Percentiles rank a stretch among this genome's conserved stretches.
phyloP scores from a whole-genome alignment of 2,888 invertebrate genomes.

The Smittia sp. region DNA sequence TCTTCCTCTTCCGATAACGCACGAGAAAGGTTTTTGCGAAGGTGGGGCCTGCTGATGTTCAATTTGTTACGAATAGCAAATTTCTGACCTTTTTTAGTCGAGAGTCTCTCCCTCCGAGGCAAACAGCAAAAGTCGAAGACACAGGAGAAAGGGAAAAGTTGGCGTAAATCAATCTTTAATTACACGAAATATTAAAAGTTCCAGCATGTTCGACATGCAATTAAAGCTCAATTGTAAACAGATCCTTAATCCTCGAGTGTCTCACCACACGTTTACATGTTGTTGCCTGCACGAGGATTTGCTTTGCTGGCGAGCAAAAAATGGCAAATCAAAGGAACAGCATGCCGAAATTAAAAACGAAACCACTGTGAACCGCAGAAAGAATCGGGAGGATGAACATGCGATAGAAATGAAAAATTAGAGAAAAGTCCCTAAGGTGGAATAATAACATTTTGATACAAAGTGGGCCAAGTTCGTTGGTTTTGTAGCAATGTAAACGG shows the following conservation, averaged over 20 bases:
- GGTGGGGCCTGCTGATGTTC: constrained; percentile 37
- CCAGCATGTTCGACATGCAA: constrained; percentile 28
- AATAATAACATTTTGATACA: constrained; percentile 25
- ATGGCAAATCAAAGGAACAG: constrained; percentile 24
- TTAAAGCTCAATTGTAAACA: constrained; percentile 40
- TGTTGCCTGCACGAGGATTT: background rate
- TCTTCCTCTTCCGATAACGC: background rate
- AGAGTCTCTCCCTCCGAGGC: background rate
- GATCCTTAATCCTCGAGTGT: constrained; percentile 23
- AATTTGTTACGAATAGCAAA: constrained; percentile 22
- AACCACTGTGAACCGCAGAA: constrained; percentile 5
- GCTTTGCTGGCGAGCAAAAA: background rate
- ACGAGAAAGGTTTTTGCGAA: constrained; percentile 26
- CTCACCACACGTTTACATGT: constrained; percentile 10
- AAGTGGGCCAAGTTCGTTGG: too few relatives aligned
- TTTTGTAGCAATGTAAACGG: too few relatives aligned
- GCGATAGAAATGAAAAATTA: constrained; percentile 37
- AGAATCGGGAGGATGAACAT: background rate
- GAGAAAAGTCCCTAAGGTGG: constrained; percentile 36
- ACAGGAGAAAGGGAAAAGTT: background rate
- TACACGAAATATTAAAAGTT: constrained; percentile 32
- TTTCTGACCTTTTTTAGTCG: constrained; percentile 37
- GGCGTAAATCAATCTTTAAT: constrained; percentile 35
- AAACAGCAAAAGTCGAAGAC: background rate
- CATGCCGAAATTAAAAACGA: background rate